Base-by-base conservation (phyloP, 2,797 vertebrate genomes). In the Ptychadena robeensis region DNA sequence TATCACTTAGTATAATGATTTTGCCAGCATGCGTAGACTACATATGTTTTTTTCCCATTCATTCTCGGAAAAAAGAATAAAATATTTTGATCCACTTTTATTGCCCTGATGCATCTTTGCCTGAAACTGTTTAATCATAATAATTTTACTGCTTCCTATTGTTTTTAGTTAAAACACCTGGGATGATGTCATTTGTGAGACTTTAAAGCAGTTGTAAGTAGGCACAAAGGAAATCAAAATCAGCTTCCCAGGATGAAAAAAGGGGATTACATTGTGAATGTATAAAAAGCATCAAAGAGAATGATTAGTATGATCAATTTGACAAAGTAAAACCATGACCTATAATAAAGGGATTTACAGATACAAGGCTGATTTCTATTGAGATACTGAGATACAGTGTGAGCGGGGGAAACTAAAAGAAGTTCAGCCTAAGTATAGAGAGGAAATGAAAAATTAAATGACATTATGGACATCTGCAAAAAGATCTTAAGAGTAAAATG, bases 111-210 rank as follows among this genome's bases (percentile, higher is more conserved):
- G 34, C 57, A 44, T 44, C 30, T 74, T 83, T 59, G 40, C 27
- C 32, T 71, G 32, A 64, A 77, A 71, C 63, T 32, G 25, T 44
- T 79, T 67, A 73, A 65, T 79, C 75, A 67, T 25, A 79, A 83
- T 66, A 71, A 69, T 79, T 83, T 73, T 67, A 67, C 61, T 53
- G 68, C 68, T 79, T 79, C 75, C 69, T 38, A 83, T 83, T 79
- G 82, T 83, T 83, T 83, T 83, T 83, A 79, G 35, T 79, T 73
- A 73, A 79, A 83, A 83, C 75, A 83, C 82, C 82, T 79, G 82
- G 82, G 75, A 66, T 83, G 82, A 83, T 67, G 75, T 83, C 82
- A 79, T 35, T 37, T 14, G 64, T 59, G 30, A 67, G 69, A 73
- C 82, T 83, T 79, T 67, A 83, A 83, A 79, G 75, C 67, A 28